Base-by-base conservation (phyloP, 1,140 invertebrate genomes). In the Hormaphis cornu region DNA sequence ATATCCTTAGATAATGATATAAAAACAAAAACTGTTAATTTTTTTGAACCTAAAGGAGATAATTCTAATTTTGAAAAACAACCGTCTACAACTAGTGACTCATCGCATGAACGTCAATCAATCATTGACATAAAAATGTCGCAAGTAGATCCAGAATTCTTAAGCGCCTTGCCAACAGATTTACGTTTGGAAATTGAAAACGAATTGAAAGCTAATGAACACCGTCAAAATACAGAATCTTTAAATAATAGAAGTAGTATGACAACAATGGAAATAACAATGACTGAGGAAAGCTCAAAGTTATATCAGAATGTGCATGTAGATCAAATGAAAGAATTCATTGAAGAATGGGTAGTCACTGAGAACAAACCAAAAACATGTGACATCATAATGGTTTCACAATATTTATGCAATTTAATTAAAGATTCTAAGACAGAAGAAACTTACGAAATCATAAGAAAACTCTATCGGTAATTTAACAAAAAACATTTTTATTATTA, bases 121-220 rank as follows among this genome's bases (percentile, higher is more conserved):
- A 2, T 24, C 9, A 20, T 26, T 18, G 66, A 72, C n/a, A 24
- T 46, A 28, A 71, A 40, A 30, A 37, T 26, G 35, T 58, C 53
- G 6, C 37, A 82, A 69, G 77, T 87, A 69, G 83, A 86, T 79
- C 71, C 79, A 71, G 76, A 79, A 24, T 80, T 86, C 18, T 75
- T 87, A 46, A 78, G 82, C 20, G 82, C 83, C 72, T 73, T 87
- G 52, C 86, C 86, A 0, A 77, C 80, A 63, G 83, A 86, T 56
- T 81, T 87, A 71, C 79, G 81, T 70, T 79, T 80, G 35, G 86
- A 89, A 79, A 80, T 89, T 69, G 75, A 86, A 2, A 77, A 81
- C 54, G 80, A 85, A 72, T 83, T 83, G 48, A 79, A 79, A 71
- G 4, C 24, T 42, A 24, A 58, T 24, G 26, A 66, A 22, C 9